Base-by-base conservation (phyloP, 2,797 vertebrate species). In the Brachyalestes nurse region DNA sequence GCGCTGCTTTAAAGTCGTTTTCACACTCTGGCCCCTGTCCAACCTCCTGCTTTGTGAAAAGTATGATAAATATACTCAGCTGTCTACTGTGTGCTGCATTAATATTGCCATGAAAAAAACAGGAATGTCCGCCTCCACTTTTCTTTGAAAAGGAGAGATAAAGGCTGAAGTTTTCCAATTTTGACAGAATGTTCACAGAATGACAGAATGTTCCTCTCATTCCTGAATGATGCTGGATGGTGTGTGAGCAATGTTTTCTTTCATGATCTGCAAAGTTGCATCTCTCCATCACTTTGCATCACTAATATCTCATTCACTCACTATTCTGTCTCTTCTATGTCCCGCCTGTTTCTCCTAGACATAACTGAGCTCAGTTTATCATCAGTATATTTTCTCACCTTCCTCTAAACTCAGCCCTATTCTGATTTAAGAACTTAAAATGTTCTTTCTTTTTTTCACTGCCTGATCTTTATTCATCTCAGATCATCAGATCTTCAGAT, bases 1-100 rank as follows among this genome's bases (percentile, higher is more conserved):
- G 87, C 78, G 69, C 87, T 90, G 89, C 92, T 93, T 93, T 93
- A 87, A 94, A 91, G 90, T 91, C 75, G 85, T 82, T 91, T 91
- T 93, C 88, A 92, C 89, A 92, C 77, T 84, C 89, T 88, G 80
- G 79, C 83, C 86, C 88, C 87, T 90, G 88, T 89, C 86, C 76
- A 71, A 77, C 85, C 21, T 75, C 42, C 88, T 85, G 90, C 90
- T 92, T 91, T 92, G 91, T 93, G 84, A 89, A 86, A 80, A 88
- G 83, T 74, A 80, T 89, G 84, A 88, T 90, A 91, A 93, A 93
- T 90, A 92, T 88, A 79, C 86, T 86, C 91, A 93, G 91, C 90
- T 93, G 92, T 77, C 90, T 88, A 14, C 84, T 88, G 84, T 85
- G 81, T 65, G 87, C 84, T 81, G 73, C 86, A 84, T 90, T 89